Conservation (phyloP, 2,113 vertebrate species). For the Dissostichus mawsoni region DNA sequence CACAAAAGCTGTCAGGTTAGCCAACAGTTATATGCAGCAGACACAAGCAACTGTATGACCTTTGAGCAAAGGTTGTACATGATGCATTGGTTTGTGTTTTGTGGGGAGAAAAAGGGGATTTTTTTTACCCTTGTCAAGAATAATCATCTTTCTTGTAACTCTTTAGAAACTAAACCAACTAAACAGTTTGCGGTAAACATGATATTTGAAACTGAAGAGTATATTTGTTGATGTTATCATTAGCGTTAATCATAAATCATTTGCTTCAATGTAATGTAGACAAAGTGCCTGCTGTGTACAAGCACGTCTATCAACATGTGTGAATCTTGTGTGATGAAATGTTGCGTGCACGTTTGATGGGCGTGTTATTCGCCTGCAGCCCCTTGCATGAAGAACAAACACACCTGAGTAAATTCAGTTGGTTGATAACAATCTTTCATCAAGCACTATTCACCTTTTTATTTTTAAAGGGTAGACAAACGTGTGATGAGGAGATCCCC, state of each 20-base stretch:
- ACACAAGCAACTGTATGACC: slow-evolving; percentile 28
- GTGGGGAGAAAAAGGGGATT: not conserved
- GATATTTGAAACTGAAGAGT: slow-evolving; percentile 39
- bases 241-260: slow-evolving; percentile 21
- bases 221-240: slow-evolving; percentile 30
- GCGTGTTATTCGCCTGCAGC: slow-evolving; percentile 37
- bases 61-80: slow-evolving; percentile 7
- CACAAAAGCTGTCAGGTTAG: slow-evolving; percentile 29
- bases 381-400: slow-evolving; percentile 57
- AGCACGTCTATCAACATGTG: slow-evolving; percentile 20
- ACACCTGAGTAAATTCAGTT: slow-evolving; percentile 64
- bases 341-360: slow-evolving; percentile 10
- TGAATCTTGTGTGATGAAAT: slow-evolving; percentile 17
- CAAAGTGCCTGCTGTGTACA: not conserved
- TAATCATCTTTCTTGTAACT: not conserved
- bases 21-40: slow-evolving; percentile 10
- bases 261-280: not conserved
- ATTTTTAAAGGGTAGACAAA: slow-evolving; percentile 22
- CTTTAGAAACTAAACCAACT: slow-evolving; percentile 17
- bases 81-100: slow-evolving; percentile 7
- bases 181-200: slow-evolving; percentile 30
- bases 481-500: slow-evolving; percentile 47
- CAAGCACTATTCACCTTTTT: slow-evolving; percentile 15
- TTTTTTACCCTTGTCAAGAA: slow-evolving; percentile 26
- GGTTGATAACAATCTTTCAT: slow-evolving; percentile 59